Evolutionary conservation across 2,113 vertebrate genomes (phyloP).

Genomic region (Anhinga rufa): DNA sequence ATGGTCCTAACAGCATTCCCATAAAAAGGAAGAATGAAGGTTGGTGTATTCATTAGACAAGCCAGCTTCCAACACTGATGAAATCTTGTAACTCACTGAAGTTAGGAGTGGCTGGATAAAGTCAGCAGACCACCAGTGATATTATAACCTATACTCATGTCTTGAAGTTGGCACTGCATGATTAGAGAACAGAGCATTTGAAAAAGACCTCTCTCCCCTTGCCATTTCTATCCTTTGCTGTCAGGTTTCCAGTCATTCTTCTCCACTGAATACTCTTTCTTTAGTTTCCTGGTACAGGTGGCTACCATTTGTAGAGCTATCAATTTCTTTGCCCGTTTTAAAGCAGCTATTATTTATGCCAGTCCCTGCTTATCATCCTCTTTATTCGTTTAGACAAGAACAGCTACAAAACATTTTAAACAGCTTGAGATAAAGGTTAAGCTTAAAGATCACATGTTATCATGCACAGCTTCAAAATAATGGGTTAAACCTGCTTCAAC

Average conservation of each 20-base stretch:
- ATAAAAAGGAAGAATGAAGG: background rate
- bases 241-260: slow-evolving; percentile 52
- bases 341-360: slow-evolving; percentile 74
- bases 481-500: slow-evolving; percentile 58
- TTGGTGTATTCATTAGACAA: background rate
- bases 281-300: slow-evolving; percentile 72
- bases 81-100: background rate
- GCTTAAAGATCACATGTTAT: slow-evolving; percentile 70
- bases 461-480: slow-evolving; percentile 69
- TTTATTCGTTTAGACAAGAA: slow-evolving; percentile 77
- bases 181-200: slow-evolving; percentile 42
- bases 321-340: slow-evolving; percentile 69
- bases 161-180: background rate
- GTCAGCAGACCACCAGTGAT: background rate
- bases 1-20: background rate
- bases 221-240: slow-evolving; percentile 48
- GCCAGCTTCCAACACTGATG: background rate
- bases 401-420: slow-evolving; percentile 77
- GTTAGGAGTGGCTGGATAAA: background rate
- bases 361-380: slow-evolving; percentile 70
- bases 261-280: slow-evolving; percentile 51
- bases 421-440: slow-evolving; percentile 73
- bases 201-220: slow-evolving; percentile 15
- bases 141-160: slow-evolving; percentile 13
- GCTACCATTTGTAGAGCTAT: slow-evolving; percentile 76